Conservation (phyloP, 2,113 vertebrate species). For the Empidonax alnorum region DNA sequence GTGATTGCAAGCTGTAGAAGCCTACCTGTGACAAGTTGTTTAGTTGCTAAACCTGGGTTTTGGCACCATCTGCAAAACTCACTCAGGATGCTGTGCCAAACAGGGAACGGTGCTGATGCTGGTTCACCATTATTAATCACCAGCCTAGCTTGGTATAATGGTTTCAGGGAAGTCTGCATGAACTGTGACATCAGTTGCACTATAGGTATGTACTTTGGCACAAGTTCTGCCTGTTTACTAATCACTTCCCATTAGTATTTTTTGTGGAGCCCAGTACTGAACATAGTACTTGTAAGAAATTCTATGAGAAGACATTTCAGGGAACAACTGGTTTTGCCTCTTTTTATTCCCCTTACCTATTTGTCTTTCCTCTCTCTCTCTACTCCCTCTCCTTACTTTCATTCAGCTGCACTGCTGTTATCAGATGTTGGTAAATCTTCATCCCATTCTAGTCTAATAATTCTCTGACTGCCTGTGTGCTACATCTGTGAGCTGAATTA, state of each 20-base stretch:
- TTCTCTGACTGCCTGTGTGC: not conserved
- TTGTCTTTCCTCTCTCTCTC: not conserved
- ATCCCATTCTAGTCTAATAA: not conserved
- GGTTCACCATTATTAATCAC: not conserved
- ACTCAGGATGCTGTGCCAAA: not conserved
- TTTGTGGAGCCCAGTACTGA: not conserved
- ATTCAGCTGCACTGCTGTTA: not conserved
- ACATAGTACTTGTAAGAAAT: not conserved
- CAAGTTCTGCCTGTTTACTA: not conserved
- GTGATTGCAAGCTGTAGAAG: not conserved
- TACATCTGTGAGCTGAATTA: not conserved
- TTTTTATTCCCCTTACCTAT: not conserved
- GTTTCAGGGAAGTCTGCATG: not conserved
- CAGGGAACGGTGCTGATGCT: not conserved
- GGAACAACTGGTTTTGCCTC: not conserved
- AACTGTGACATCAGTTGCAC: not conserved
- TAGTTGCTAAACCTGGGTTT: not conserved
- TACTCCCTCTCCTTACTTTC: not conserved
- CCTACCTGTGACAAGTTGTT: not conserved
- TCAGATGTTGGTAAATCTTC: not conserved
- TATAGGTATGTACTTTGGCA: not conserved
- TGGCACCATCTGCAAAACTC: not conserved
- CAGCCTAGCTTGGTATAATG: not conserved
- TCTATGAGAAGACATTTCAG: not conserved
- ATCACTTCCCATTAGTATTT: not conserved